Evolutionary conservation across 2,797 vertebrate species (phyloP), one percentile per base, ranked within the genome.

Genomic region (Hylomyscus alleni): DNA sequence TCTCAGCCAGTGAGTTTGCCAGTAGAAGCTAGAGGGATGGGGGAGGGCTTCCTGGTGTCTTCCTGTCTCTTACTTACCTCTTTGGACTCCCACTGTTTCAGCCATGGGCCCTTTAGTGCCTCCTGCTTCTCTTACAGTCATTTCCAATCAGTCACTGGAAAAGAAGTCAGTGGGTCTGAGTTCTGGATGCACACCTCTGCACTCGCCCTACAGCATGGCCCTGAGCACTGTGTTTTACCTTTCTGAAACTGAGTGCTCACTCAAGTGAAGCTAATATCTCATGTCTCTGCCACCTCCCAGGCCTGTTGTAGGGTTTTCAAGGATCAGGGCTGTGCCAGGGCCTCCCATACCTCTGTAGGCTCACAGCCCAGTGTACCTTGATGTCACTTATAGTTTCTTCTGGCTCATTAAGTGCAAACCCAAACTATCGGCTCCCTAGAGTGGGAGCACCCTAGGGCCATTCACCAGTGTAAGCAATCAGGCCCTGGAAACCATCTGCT

Each of bases 381-480:
- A 14, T 52, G 4, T 40, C 65, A 29, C 22, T 40, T 26, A 31
- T 7, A 56, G 44, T n/a, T 34, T 93, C 85, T 56, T 84, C 60
- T 52, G 37, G 34, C 78, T 86, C 50, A 24, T 44, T 13, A 5
- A 67, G 40, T 44, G 31, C 56, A 62, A 65, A 75, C 44, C 65
- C 29, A 78, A 50, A 47, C n/a, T 2, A 8, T 75, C 7, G n/a
- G 22, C 19, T 65, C 14, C 40, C 19, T 50, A n/a, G 62, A 85
- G 31, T 69, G 62, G 19, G 31, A 67, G 24, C 44, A 62, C n/a
- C 22, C 52, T 15, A 5, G 52, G 52, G 40, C 78, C 58, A 29
- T n/a, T 89, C 60, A 40, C 77, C 40, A 40, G 3, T 94, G 22
- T 94, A 40, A 91, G 82, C 77, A 77, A 6, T 26, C 83, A 77